phyloP scores from a whole-genome alignment of 2,113 vertebrate genomes.

The Dasypus novemcinctus region DNA sequence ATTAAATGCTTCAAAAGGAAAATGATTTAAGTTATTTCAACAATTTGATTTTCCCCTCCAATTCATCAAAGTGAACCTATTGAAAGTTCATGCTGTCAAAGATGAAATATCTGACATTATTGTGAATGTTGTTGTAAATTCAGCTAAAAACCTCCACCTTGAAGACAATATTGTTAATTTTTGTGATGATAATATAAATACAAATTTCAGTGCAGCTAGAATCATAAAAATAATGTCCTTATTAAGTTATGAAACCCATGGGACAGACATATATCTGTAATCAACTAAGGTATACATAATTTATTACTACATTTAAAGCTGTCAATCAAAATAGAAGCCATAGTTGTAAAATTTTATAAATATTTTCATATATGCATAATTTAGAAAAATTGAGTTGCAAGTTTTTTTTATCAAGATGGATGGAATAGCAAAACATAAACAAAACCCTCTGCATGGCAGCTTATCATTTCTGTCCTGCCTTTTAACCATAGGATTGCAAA shows the following conservation, averaged over 20 bases:
- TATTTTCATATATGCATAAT: neutral
- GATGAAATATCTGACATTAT: neutral
- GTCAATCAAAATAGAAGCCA: neutral
- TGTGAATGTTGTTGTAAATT: neutral
- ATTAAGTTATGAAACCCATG: neutral
- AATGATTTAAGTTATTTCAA: neutral
- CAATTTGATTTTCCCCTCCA: neutral
- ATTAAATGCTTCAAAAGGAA: neutral
- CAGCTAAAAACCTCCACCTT: neutral
- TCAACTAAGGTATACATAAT: neutral
- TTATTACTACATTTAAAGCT: neutral
- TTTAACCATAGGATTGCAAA: neutral
- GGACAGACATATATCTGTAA: neutral
- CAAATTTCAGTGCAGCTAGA: neutral
- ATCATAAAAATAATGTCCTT: neutral
- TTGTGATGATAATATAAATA: neutral
- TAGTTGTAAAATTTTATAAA: neutral
- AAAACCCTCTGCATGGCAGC: neutral
- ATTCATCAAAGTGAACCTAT: neutral
- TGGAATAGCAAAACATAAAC: neutral
- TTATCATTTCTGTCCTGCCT: neutral
- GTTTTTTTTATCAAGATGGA: neutral
- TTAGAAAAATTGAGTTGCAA: neutral
- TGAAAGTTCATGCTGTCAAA: neutral
- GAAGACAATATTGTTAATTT: neutral